Percentiles rank a stretch among this genome's conserved stretches.
These are phyloP conservation scores for Columbina picui DNA, from an alignment of 2,113 vertebrate species.

Conservation along the genomic window DNA sequence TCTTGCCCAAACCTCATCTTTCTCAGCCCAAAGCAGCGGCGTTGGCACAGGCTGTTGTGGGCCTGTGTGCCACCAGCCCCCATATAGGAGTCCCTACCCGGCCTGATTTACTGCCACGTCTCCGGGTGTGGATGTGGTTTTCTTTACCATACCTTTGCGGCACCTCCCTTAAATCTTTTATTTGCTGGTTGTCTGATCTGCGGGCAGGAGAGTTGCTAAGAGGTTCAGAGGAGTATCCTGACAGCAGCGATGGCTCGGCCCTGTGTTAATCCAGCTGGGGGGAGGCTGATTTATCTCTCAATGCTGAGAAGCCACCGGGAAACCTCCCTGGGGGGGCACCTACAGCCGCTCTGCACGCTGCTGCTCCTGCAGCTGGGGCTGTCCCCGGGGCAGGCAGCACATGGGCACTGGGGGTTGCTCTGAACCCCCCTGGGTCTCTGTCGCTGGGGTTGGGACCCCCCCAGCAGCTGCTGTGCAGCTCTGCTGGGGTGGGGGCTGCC, in stretches of 20 bases:
- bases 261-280: background rate
- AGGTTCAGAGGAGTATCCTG: background rate
- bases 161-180: slow-evolving; percentile 48
- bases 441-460: background rate
- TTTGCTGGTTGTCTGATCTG: slow-evolving; percentile 47
- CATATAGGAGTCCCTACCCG: background rate
- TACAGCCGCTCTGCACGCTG: background rate
- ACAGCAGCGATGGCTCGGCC: background rate
- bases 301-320: background rate
- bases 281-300: background rate
- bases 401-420: background rate
- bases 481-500: background rate
- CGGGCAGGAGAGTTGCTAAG: slow-evolving; percentile 20
- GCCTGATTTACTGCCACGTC: background rate
- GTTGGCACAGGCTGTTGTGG: background rate
- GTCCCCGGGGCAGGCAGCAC: background rate
- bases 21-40: background rate
- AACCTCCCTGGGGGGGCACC: background rate
- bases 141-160: slow-evolving; percentile 7
- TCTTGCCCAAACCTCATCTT: background rate
- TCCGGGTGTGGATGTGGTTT: background rate
- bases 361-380: background rate
- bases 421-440: fast-evolving
- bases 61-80: background rate
- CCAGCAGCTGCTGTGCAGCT: background rate